Base-by-base conservation (phyloP, 35 echinoderm and acorn worm species). In the Ophiothrix spiculata region DNA sequence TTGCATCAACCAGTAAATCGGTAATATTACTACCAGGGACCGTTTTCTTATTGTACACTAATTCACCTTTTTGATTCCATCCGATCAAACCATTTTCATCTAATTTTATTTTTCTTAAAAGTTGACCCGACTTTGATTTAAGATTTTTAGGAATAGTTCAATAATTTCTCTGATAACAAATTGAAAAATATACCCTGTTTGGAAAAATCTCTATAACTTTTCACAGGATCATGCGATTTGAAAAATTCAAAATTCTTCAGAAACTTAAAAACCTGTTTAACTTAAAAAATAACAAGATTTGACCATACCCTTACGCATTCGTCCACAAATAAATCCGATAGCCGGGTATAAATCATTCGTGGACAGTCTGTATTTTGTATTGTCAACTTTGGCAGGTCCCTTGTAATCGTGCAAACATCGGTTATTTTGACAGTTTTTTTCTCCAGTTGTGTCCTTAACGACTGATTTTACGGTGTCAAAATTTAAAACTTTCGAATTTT, bases 201-300 rank as follows among this genome's bases (percentile, higher is more conserved):
- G 17, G 88, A 89, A 31, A 91, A 79, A 37, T 85, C 91, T 19
- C 64, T 76, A 56, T 45, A 95, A 21, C 80, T 42, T 39, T 87
- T 32, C 6, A 83, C 21, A n/a, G 19, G 64, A 79, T 6, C 87
- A 83, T 32, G 88, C 23, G 90, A 90, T 45, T 87, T 81, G 39
- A 90, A 91, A 32, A 94, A 88, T 8, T 87, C 81, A 23, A 83
- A 79, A 35, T 94, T 86, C 74, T 91, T 79, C 91, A 88, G 91
- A 12, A 25, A 84, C 8, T 36, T 37, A 3, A 75, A 41, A n/a
- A n/a, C n/a, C n/a, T n/a, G n/a, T n/a, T n/a, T n/a, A n/a, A n/a
- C n/a, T n/a, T n/a, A n/a, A n/a, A n/a, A n/a, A n/a, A n/a, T n/a
- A n/a, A n/a, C n/a, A n/a, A n/a, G n/a, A n/a, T n/a, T n/a, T n/a